Evolutionary conservation across 2,888 invertebrate genomes (phyloP).

Genomic region (Trichogramma dendrolimi): DNA sequence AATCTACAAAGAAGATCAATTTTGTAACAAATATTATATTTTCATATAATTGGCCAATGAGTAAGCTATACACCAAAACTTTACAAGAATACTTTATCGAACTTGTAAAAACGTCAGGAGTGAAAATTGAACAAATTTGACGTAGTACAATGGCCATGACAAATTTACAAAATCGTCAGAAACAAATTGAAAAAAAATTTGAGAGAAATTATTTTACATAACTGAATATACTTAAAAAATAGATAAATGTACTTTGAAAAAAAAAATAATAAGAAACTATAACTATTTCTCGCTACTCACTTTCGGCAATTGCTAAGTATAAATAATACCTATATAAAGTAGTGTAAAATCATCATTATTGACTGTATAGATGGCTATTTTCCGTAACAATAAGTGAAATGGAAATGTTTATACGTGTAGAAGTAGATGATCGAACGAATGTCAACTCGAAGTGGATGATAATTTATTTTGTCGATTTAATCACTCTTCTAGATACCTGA

Average conservation of each 20-base stretch:
- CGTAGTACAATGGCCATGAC: conserved; percentile 10
- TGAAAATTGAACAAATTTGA: conserved; percentile 1
- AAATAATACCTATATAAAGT: conserved; percentile 20
- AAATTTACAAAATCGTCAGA: conserved; percentile 9
- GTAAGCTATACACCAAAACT: not conserved
- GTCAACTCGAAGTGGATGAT: too few relatives aligned
- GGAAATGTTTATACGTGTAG: conserved; percentile 6
- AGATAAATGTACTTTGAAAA: conserved; percentile 12
- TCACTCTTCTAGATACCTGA: too few relatives aligned
- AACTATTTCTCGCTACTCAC: conserved; percentile 30
- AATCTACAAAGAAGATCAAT: not conserved
- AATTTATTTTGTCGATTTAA: too few relatives aligned
- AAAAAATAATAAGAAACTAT: conserved; percentile 13
- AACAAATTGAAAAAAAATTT: conserved; percentile 11
- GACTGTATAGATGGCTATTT: conserved; percentile 18
- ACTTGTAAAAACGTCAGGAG: conserved; percentile 5
- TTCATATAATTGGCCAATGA: not conserved
- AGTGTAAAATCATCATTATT: conserved; percentile 7
- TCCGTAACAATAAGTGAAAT: conserved; percentile 21
- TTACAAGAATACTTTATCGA: conserved; percentile 9
- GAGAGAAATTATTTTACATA: conserved; percentile 20
- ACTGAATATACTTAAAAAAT: conserved; percentile 8
- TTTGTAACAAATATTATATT: not conserved
- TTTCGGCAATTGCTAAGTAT: conserved; percentile 25
- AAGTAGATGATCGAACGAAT: conserved; percentile 5